A percentile compares a stretch with the other conserved stretches of the same genome.
Conservation (phyloP, 2,888 invertebrate genomes). For the Crossocerus cetratus region DNA sequence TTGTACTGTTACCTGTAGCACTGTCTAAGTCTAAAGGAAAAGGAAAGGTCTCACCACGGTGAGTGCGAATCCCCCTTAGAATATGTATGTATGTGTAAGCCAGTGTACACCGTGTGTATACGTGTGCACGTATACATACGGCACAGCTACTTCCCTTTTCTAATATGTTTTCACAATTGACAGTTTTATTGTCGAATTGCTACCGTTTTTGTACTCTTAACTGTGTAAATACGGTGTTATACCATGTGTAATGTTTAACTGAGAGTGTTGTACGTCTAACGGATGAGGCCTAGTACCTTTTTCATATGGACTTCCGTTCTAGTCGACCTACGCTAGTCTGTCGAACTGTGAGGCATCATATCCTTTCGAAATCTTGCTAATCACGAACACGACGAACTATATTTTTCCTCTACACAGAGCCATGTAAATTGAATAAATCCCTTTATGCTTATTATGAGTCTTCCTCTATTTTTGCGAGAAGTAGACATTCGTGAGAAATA, state of each 20-base stretch:
- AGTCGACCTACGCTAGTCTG: neutral
- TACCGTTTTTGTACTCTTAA: slow-evolving; percentile 44
- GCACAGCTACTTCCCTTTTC: slow-evolving; percentile 53
- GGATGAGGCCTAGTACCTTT: slow-evolving; percentile 15
- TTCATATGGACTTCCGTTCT: slow-evolving; percentile 32
- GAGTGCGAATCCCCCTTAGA: slow-evolving; percentile 31
- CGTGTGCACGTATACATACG: slow-evolving; percentile 25
- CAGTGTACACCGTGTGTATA: slow-evolving; percentile 36
- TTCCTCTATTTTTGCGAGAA: no score
- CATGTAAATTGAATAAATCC: no score
- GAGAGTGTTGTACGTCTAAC: neutral
- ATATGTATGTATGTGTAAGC: slow-evolving; percentile 16
- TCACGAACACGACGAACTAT: no score
- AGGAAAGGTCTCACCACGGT: slow-evolving; percentile 40
- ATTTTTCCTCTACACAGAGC: no score
- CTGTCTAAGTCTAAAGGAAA: slow-evolving; percentile 38
- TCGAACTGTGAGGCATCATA: no score
- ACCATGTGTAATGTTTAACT: slow-evolving; percentile 4
- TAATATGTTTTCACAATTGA: slow-evolving; percentile 48
- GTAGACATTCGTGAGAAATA: no score
- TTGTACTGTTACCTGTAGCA: slow-evolving; percentile 38
- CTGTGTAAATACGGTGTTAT: slow-evolving; percentile 33
- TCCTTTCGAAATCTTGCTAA: no score
- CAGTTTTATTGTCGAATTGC: slow-evolving; percentile 41
- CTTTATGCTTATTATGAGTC: no score